Evolutionary conservation across 2,888 invertebrate species (phyloP), one percentile per base, ranked within the genome.

Genomic region (Tuberolachnus salignus): DNA sequence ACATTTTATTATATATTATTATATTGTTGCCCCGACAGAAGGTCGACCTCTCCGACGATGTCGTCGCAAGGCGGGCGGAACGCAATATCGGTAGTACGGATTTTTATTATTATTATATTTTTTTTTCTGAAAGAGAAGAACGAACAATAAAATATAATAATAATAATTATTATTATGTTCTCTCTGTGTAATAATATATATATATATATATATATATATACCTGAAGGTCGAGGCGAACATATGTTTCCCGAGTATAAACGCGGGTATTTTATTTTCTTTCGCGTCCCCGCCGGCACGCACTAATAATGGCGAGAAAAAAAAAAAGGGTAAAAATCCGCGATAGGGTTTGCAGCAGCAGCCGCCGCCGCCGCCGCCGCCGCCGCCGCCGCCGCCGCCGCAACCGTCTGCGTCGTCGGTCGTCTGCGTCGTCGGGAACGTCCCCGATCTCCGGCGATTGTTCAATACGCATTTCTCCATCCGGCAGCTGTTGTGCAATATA

Each of bases 241-340:
- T 46, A 75, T 73, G 73, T 72, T 61, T 63, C n/a, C 21, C 49
- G 34, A 3, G 34, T 34, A 6, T 34, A 6, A 6, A n/a, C 3
- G 34, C 34, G 46, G 10, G 44, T 49, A 34, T 49, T 61, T 63
- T n/a, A n/a, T n/a, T n/a, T 51, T 21, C 72, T 46, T 75, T 66
- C 14, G 75, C 75, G 34, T n/a, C n/a, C n/a, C n/a, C n/a, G 6
- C 49, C 42, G 44, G 21, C 44, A 57, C 59, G 59, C 63, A 51
- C 16, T 66, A 34, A n/a, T n/a, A n/a, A 59, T 59, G 55, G 63
- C 66, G 66, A 57, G 57, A 69, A 78, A n/a, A n/a, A n/a, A n/a
- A n/a, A n/a, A n/a, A 72, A 78, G 78, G 78, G 78, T 78, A 61
- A 78, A 75, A 78, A 69, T 78, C 78, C 78, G 78, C 78, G 78